phyloP scores from a whole-genome alignment of 2,888 invertebrate species.

The Harpalus rubripes region DNA sequence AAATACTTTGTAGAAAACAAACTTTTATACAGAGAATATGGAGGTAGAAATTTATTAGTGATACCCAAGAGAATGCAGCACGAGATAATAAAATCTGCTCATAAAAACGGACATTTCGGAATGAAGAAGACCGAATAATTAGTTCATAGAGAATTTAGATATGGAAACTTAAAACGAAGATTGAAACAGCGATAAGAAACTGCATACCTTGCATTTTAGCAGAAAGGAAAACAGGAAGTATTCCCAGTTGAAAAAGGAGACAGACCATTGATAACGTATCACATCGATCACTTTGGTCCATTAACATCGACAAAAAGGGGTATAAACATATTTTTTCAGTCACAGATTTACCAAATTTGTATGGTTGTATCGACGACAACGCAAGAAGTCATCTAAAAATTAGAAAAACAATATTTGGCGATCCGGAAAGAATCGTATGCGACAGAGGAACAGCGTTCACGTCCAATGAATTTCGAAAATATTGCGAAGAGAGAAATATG shows the following conservation, averaged over 20 bases:
- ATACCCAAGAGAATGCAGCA: constrained; percentile 68
- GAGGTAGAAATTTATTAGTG: constrained; percentile 68
- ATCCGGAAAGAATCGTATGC: constrained; percentile 69
- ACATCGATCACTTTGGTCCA: constrained; percentile 73
- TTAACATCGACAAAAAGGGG: constrained; percentile 71
- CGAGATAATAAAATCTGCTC: constrained; percentile 67
- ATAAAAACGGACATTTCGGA: constrained; percentile 68
- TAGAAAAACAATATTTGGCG: constrained; percentile 68
- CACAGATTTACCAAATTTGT: constrained; percentile 73
- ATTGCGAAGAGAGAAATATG: constrained; percentile 63
- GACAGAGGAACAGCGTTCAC: constrained; percentile 70
- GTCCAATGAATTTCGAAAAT: constrained; percentile 63
- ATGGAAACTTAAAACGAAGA: constrained; percentile 68
- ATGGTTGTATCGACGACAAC: constrained; percentile 72
- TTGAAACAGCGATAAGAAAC: constrained; percentile 64
- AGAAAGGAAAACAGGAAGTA: constrained; percentile 71
- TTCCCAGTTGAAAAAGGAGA: constrained; percentile 71
- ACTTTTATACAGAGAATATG: constrained; percentile 55
- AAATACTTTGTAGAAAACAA: constrained; percentile 67
- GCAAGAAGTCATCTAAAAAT: constrained; percentile 71
- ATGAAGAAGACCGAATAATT: constrained; percentile 68
- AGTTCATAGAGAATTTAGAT: constrained; percentile 69
- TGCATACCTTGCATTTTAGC: constrained; percentile 71
- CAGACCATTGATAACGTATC: constrained; percentile 71
- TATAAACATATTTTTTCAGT: constrained; percentile 72